Evolutionary conservation across 2,888 invertebrate species (phyloP).

Genomic region (Pseudococcus longispinus): DNA sequence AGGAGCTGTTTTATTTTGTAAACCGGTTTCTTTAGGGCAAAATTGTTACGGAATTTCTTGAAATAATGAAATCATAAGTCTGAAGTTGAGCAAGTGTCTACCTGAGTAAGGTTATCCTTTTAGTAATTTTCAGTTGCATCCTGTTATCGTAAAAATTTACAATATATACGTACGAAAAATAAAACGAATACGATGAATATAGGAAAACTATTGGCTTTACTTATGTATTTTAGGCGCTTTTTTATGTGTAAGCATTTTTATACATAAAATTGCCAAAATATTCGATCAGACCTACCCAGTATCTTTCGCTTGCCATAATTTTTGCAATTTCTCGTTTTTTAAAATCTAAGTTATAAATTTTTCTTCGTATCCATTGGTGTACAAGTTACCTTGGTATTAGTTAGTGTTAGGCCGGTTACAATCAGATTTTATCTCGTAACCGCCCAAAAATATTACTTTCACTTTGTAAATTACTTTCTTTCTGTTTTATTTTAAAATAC

Average conservation of each 20-base stretch:
- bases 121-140: background rate
- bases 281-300: background rate
- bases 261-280: background rate
- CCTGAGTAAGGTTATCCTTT: background rate
- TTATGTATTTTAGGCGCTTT: conserved; percentile 10
- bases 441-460: conserved; percentile 53
- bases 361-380: conserved; percentile 54
- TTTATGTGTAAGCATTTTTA: conserved; percentile 7
- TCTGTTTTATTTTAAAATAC: conserved; percentile 32
- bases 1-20: background rate
- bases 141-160: background rate
- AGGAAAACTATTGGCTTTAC: background rate
- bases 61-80: background rate
- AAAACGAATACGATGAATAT: background rate
- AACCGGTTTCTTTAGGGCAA: background rate
- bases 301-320: conserved; percentile 51
- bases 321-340: conserved; percentile 43
- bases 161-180: background rate
- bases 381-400: conserved; percentile 55
- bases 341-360: conserved; percentile 43
- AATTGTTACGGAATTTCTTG: background rate
- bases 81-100: background rate
- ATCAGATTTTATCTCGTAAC: conserved; percentile 47
- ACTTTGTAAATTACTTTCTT: conserved; percentile 55
- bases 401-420: conserved; percentile 33